Percentiles rank a stretch among this genome's conserved stretches.
Evolutionary conservation across 2,113 vertebrate species (phyloP).

Genomic region (Brienomyrus longianalis): DNA sequence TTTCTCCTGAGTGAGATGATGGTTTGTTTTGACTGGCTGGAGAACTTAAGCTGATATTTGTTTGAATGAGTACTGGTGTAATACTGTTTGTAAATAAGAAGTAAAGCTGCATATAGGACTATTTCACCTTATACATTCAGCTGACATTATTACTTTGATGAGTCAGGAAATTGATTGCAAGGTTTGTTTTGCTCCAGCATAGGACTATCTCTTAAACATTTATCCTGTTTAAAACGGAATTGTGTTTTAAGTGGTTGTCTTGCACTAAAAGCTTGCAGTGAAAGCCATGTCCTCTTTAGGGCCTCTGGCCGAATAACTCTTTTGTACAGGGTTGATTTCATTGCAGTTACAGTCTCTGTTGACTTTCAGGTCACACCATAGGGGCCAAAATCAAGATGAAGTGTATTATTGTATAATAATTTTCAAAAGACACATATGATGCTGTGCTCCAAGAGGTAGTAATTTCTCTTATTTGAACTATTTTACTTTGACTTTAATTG

Average conservation of each 20-base stretch:
- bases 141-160: background rate
- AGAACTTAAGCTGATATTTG: conserved; percentile 34
- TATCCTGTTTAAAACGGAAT: background rate
- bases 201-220: background rate
- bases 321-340: background rate
- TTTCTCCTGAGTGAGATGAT: conserved; percentile 9
- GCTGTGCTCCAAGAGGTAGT: background rate
- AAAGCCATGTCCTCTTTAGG: background rate
- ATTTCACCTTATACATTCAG: background rate
- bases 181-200: background rate
- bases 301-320: background rate
- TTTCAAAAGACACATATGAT: background rate
- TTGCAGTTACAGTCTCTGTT: conserved; percentile 9
- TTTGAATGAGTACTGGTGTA: background rate
- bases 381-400: background rate
- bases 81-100: conserved; percentile 24
- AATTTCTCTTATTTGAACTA: background rate
- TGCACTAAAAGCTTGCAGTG: background rate
- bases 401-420: background rate
- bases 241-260: background rate
- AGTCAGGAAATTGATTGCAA: background rate
- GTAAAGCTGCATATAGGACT: background rate
- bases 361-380: background rate
- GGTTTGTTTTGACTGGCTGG: conserved; percentile 13
- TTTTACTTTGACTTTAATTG: conserved; percentile 2